Evolutionary conservation across 2,888 invertebrate genomes (phyloP).

Genomic region (Mantis religiosa): DNA sequence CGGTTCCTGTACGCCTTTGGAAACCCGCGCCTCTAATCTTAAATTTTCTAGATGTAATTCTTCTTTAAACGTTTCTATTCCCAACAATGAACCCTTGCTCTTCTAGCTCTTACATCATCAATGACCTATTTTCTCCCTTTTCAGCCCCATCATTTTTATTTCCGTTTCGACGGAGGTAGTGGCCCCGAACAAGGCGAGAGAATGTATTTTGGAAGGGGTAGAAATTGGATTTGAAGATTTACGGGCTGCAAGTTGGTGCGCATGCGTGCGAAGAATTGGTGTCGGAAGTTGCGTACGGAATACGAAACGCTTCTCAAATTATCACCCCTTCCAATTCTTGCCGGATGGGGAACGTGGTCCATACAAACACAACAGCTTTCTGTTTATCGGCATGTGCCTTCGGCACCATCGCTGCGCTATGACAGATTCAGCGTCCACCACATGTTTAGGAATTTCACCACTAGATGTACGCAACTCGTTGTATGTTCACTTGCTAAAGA

Average conservation of each 20-base stretch:
- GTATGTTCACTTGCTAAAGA: no score
- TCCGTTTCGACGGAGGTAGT: not conserved
- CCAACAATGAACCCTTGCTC: no score
- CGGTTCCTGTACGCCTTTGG: no score
- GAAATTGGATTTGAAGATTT: slow-evolving; percentile 13
- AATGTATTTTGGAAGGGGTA: not conserved
- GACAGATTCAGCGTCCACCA: not conserved
- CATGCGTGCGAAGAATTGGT: not conserved
- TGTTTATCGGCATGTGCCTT: not conserved
- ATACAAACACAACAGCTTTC: not conserved
- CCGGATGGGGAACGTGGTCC: not conserved
- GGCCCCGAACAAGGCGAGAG: not conserved
- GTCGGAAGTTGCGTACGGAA: not conserved
- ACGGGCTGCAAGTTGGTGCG: not conserved
- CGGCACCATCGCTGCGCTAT: not conserved
- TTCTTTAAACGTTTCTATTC: no score
- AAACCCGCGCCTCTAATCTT: no score
- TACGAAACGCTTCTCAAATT: not conserved
- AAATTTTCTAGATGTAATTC: no score
- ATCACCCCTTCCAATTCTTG: not conserved
- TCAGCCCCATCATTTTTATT: not conserved
- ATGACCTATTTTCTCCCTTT: not conserved
- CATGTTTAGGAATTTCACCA: no score
- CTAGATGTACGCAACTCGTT: no score
- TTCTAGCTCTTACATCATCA: not conserved